These are phyloP conservation scores for Strigamia maritima DNA, from an alignment of 2,888 invertebrate species.

Conservation along the genomic window DNA sequence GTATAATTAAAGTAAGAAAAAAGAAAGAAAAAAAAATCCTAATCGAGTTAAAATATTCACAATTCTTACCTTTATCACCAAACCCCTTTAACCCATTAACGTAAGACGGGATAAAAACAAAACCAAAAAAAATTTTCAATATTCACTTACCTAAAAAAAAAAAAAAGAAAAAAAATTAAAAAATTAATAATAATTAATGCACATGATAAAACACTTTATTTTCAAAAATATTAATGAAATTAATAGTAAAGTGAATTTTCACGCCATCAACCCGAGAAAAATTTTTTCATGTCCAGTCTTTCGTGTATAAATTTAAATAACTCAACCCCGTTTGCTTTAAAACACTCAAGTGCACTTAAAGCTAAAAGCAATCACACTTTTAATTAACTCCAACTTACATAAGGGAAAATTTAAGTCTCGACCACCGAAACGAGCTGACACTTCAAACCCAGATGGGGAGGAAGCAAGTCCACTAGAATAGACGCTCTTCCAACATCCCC, in stretches of 20 bases:
- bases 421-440: constrained; percentile 32
- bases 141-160: constrained; percentile 25
- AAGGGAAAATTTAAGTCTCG: constrained; percentile 32
- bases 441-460: constrained; percentile 7
- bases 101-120: background rate
- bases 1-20: too few relatives aligned
- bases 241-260: background rate
- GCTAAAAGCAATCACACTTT: constrained; percentile 29
- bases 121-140: background rate
- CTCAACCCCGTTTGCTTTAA: constrained; percentile 6
- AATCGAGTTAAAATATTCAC: too few relatives aligned
- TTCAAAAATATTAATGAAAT: background rate
- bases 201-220: background rate
- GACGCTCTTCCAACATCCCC: background rate
- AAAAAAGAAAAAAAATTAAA: background rate
- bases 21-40: too few relatives aligned
- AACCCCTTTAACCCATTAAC: background rate
- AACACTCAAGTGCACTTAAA: constrained; percentile 30
- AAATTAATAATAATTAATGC: constrained; percentile 2
- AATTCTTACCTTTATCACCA: background rate
- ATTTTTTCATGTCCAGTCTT: background rate
- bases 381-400: constrained; percentile 32
- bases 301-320: constrained; percentile 17
- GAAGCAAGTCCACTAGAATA: background rate
- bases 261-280: background rate